A percentile compares a stretch with the other conserved stretches of the same genome.
Evolutionary conservation across 2,113 vertebrate species (phyloP).

Genomic region (Lycaon pictus): DNA sequence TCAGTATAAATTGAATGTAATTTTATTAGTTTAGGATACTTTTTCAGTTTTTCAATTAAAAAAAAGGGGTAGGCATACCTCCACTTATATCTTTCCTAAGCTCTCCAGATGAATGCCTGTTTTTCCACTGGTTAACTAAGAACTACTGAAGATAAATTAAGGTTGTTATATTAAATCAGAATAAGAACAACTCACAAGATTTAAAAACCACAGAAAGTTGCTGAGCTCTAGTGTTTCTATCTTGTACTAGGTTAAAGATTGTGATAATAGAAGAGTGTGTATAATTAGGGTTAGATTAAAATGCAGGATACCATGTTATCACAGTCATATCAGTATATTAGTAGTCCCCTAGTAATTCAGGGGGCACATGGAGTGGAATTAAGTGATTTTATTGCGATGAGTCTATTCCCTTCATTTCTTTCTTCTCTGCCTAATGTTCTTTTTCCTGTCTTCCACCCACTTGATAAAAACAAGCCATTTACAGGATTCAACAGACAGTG

Average conservation of each 20-base stretch:
- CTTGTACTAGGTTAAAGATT: neutral
- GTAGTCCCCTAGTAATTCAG: neutral
- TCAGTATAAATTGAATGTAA: neutral
- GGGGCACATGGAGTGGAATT: neutral
- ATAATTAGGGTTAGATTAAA: neutral
- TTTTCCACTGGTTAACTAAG: conserved; percentile 6
- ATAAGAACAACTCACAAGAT: neutral
- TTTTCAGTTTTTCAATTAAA: conserved; percentile 16
- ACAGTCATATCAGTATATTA: neutral
- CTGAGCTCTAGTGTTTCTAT: neutral
- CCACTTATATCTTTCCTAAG: neutral
- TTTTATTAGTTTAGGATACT: neutral
- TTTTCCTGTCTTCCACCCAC: neutral
- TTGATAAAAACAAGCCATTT: neutral
- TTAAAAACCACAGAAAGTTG: neutral
- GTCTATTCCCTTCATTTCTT: neutral
- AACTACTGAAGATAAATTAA: conserved; percentile 29
- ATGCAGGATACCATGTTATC: neutral
- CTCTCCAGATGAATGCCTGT: neutral
- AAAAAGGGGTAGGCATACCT: neutral
- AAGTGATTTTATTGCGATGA: neutral
- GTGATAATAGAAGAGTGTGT: neutral
- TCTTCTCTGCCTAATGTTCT: neutral
- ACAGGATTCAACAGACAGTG: neutral
- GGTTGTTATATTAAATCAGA: neutral